Conservation (phyloP, 2,888 invertebrate species). For the Torymus texanus region DNA sequence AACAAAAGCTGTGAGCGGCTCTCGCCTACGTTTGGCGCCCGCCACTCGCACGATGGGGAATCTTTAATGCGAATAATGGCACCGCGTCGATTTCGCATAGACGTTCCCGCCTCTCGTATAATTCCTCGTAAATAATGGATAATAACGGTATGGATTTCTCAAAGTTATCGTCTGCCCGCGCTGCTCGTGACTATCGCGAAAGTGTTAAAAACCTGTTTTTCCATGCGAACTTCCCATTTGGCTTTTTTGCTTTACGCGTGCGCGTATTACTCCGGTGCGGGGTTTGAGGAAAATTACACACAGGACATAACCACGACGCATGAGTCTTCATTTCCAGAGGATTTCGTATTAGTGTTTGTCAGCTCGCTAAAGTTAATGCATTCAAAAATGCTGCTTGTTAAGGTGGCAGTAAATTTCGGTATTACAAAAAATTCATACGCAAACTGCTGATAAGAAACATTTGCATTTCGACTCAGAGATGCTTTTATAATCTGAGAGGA, state of each 20-base stretch:
- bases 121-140: slow-evolving; percentile 58
- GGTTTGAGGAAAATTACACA: slow-evolving; percentile 30
- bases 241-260: slow-evolving; percentile 27
- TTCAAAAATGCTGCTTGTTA: slow-evolving; percentile 8
- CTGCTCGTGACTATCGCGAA: slow-evolving; percentile 38
- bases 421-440: slow-evolving; percentile 19
- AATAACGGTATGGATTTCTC: slow-evolving; percentile 57
- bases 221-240: slow-evolving; percentile 29
- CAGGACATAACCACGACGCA: not conserved
- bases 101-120: slow-evolving; percentile 24
- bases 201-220: slow-evolving; percentile 54
- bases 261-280: not conserved
- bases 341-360: slow-evolving; percentile 47
- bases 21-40: slow-evolving; percentile 58
- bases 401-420: slow-evolving; percentile 43
- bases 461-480: slow-evolving; percentile 25
- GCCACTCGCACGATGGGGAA: slow-evolving; percentile 41
- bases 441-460: slow-evolving; percentile 38
- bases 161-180: slow-evolving; percentile 47
- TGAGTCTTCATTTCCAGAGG: not conserved
- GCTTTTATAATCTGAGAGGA: slow-evolving; percentile 18
- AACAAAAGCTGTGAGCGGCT: slow-evolving; percentile 28
- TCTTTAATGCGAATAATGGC: slow-evolving; percentile 55
- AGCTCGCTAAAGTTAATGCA: slow-evolving; percentile 26
- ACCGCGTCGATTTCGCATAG: slow-evolving; percentile 14